These are phyloP conservation scores for Hemibagrus guttatus DNA, from an alignment of 2,797 vertebrate species.

Conservation along the genomic window DNA sequence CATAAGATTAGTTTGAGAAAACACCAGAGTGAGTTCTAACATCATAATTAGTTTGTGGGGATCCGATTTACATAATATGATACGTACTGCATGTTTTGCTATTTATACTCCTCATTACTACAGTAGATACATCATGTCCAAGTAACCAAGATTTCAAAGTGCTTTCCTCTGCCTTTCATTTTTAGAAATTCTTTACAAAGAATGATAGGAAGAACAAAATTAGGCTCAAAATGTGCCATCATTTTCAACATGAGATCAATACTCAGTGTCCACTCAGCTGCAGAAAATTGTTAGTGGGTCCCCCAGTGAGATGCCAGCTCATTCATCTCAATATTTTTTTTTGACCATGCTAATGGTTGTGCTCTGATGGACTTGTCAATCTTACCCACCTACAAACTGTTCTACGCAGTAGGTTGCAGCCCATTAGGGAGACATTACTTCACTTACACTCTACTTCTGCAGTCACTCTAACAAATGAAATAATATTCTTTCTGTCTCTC, in stretches of 20 bases:
- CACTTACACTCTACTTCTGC: constrained; percentile 11
- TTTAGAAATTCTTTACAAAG: neutral
- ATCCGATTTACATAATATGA: neutral
- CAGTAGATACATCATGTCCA: neutral
- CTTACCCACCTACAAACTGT: neutral
- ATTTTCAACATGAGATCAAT: constrained; percentile 11
- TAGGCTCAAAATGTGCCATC: constrained; percentile 6
- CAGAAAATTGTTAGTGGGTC: constrained; percentile 29
- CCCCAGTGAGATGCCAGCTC: constrained; percentile 27
- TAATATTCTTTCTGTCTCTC: neutral
- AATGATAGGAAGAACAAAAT: neutral
- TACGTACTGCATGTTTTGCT: neutral
- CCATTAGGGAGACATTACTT: constrained; percentile 32
- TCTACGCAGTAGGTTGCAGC: constrained; percentile 24
- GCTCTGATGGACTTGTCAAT: constrained; percentile 19
- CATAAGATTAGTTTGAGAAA: neutral
- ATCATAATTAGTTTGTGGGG: neutral
- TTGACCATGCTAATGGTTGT: neutral
- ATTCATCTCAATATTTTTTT: constrained; percentile 47
- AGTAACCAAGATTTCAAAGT: neutral
- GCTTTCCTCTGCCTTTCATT: neutral
- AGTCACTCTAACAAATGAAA: neutral
- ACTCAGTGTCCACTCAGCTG: constrained; percentile 10
- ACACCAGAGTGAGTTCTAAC: neutral
- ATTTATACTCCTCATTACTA: neutral